Evolutionary conservation across 2,113 vertebrate species (phyloP).

Genomic region (Centropus bengalensis): DNA sequence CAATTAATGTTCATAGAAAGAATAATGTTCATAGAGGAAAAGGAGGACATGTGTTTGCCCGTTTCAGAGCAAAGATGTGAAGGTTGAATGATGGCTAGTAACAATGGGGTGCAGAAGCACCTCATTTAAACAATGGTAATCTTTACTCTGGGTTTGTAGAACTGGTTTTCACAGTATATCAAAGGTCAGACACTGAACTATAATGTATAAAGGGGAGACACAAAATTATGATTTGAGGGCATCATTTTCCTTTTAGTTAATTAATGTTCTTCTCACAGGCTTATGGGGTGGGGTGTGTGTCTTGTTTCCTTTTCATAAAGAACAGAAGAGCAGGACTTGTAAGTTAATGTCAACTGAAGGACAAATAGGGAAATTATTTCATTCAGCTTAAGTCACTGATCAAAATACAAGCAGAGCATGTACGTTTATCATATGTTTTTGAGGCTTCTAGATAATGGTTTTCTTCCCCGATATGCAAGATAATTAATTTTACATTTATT

Average conservation of each 20-base stretch:
- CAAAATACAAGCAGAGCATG: not conserved
- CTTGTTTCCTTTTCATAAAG: not conserved
- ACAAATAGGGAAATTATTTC: not conserved
- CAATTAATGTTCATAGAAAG: not conserved
- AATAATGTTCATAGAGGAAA: not conserved
- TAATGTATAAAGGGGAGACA: not conserved
- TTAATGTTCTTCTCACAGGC: not conserved
- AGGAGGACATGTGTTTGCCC: not conserved
- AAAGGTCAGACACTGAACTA: not conserved
- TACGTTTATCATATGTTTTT: not conserved
- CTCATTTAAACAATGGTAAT: not conserved
- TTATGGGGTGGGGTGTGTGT: not conserved
- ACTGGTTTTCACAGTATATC: not conserved
- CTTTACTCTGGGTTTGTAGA: not conserved
- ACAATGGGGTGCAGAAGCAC: not conserved
- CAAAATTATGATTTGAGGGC: not conserved
- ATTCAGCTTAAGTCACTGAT: not conserved
- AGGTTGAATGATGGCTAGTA: not conserved
- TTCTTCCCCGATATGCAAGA: not conserved
- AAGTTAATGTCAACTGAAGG: not conserved
- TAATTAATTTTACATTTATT: not conserved
- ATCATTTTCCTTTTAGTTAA: not conserved
- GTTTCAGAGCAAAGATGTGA: not conserved
- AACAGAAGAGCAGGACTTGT: not conserved
- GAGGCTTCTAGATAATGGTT: not conserved